These are phyloP conservation scores for Poecile montanus DNA, from an alignment of 2,797 vertebrate species.

Conservation along the genomic window DNA sequence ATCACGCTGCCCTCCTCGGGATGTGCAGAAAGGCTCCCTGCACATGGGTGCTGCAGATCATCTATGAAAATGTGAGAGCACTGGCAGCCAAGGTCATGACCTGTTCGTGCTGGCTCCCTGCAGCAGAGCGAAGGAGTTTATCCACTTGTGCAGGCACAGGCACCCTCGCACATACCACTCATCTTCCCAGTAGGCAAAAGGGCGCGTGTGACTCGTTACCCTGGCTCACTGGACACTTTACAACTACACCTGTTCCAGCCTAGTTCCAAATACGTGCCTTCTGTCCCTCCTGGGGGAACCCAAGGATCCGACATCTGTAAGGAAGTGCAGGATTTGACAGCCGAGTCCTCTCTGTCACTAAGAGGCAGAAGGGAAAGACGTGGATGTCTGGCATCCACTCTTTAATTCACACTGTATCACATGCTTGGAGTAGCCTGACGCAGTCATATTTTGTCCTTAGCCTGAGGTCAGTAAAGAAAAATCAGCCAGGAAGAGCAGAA, in stretches of 20 bases:
- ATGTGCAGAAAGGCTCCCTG: not conserved
- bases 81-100: not conserved
- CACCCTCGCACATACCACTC: not conserved
- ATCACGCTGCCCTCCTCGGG: not conserved
- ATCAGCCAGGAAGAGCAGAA: not conserved
- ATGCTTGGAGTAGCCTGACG: conserved; percentile 8
- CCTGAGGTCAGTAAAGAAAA: conserved; percentile 12
- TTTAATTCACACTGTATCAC: not conserved
- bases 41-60: fast-evolving
- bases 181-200: conserved; percentile 28
- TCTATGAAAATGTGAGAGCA: not conserved
- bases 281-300: not conserved
- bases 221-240: not conserved
- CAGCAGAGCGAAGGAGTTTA: not conserved
- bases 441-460: conserved; percentile 25
- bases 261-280: not conserved
- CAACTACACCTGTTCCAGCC: conserved; percentile 7
- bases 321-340: not conserved
- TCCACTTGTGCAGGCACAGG: not conserved
- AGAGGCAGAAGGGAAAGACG: not conserved
- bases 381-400: not conserved
- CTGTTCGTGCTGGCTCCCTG: not conserved
- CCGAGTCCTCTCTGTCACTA: not conserved
- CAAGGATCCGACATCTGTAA: not conserved
- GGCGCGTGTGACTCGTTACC: not conserved